Conservation (phyloP, 2,113 vertebrate species). For the Neodontobutis hainanensis region DNA sequence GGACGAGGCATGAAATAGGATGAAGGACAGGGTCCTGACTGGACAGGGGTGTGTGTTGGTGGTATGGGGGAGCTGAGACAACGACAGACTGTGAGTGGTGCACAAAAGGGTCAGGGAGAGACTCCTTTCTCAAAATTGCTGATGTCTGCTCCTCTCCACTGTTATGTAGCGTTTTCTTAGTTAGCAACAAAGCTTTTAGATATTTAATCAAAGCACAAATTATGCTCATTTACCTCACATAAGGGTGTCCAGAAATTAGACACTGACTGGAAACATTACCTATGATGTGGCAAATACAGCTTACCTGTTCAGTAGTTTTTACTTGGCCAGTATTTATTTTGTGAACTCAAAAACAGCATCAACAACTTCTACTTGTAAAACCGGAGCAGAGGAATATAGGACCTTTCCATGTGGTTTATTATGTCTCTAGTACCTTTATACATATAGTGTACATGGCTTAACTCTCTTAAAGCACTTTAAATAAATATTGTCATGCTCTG, state of each 20-base stretch:
- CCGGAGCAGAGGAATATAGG: not conserved
- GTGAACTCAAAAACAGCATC: too few relatives aligned
- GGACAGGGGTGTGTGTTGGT: slow-evolving; percentile 27
- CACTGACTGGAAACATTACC: too few relatives aligned
- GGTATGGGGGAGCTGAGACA: slow-evolving; percentile 61
- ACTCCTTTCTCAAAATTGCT: slow-evolving; percentile 71
- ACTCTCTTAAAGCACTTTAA: not conserved
- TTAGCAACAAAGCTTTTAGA: not conserved
- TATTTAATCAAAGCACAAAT: too few relatives aligned
- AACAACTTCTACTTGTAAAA: too few relatives aligned
- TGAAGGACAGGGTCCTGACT: slow-evolving; percentile 71
- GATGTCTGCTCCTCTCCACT: slow-evolving; percentile 59
- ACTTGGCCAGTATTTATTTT: too few relatives aligned
- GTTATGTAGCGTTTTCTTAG: slow-evolving; percentile 16
- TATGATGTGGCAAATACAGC: not conserved
- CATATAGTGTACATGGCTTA: not conserved
- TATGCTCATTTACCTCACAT: too few relatives aligned
- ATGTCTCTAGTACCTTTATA: not conserved
- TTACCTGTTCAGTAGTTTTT: too few relatives aligned
- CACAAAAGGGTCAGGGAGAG: slow-evolving; percentile 72
- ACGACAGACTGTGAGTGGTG: slow-evolving; percentile 68
- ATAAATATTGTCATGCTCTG: slow-evolving; percentile 5
- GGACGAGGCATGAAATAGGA: slow-evolving; percentile 78
- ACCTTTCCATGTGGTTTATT: not conserved
- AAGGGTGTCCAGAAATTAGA: too few relatives aligned